These are phyloP conservation scores for Picus viridis DNA, from an alignment of 2,797 vertebrate species.

Conservation along the genomic window DNA sequence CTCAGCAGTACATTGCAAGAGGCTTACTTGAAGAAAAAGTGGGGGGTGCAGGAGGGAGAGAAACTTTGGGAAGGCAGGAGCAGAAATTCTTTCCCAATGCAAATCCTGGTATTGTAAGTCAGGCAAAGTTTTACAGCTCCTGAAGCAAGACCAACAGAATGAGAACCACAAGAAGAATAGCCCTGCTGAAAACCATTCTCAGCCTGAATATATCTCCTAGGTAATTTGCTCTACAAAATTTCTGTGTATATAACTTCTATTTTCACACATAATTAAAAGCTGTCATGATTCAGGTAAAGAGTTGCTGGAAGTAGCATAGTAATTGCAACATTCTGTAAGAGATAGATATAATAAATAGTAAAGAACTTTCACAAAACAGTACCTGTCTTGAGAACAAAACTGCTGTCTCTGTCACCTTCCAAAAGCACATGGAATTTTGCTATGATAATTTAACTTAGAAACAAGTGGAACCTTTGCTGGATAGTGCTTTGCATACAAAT, in stretches of 20 bases:
- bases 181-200: background rate
- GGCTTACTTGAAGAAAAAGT: background rate
- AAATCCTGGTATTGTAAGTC: background rate
- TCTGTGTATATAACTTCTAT: background rate
- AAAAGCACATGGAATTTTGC: background rate
- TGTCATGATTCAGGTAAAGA: conserved; percentile 33
- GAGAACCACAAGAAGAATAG: background rate
- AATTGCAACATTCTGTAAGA: conserved; percentile 32
- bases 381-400: conserved; percentile 1
- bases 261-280: conserved; percentile 60
- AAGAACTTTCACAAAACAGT: background rate
- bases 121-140: background rate
- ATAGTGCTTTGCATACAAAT: conserved; percentile 12
- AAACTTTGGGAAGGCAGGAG: background rate
- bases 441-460: background rate
- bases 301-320: conserved; percentile 21
- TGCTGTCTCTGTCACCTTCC: background rate
- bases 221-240: background rate
- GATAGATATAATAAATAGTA: conserved; percentile 25
- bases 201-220: background rate
- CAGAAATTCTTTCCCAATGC: background rate
- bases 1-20: background rate
- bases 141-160: background rate
- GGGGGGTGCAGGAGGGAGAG: rapidly evolving
- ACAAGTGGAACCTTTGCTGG: background rate